Percentiles rank a stretch among this genome's conserved stretches.
Conservation (phyloP, 2,888 invertebrate species). For the Rotaria magnacalcarata region DNA sequence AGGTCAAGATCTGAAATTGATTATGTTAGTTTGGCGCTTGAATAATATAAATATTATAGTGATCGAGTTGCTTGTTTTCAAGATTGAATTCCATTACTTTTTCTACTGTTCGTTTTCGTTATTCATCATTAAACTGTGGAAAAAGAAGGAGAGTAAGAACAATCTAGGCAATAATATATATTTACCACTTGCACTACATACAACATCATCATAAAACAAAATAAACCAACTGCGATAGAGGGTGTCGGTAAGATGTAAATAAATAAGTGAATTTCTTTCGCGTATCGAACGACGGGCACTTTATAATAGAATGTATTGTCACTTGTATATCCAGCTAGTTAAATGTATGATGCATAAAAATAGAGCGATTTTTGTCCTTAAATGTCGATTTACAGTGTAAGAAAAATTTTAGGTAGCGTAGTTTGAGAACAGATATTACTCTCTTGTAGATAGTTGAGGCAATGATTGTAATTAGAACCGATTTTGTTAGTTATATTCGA, state of each 20-base stretch:
- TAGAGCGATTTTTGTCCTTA: too few relatives aligned
- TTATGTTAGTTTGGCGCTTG: not conserved
- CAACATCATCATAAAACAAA: not conserved
- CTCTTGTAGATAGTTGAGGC: not conserved
- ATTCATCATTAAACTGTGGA: not conserved
- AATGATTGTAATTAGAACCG: not conserved
- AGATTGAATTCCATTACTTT: not conserved
- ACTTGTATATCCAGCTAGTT: not conserved
- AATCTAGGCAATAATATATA: not conserved
- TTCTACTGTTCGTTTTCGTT: not conserved
- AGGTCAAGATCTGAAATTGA: not conserved
- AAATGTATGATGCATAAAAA: not conserved
- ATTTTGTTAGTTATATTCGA: too few relatives aligned
- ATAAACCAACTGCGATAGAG: not conserved
- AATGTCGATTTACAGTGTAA: not conserved
- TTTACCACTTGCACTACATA: not conserved
- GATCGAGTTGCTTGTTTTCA: not conserved
- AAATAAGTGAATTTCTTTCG: slow-evolving; percentile 21
- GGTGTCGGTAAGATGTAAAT: slow-evolving; percentile 14
- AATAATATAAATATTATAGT: not conserved
- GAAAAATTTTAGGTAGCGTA: not conserved
- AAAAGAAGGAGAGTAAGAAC: not conserved
- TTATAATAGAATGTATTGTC: not conserved
- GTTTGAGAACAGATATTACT: not conserved
- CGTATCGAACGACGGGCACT: not conserved